These are phyloP conservation scores for Mustelus asterias DNA, from an alignment of 2,113 vertebrate genomes.

Conservation along the genomic window DNA sequence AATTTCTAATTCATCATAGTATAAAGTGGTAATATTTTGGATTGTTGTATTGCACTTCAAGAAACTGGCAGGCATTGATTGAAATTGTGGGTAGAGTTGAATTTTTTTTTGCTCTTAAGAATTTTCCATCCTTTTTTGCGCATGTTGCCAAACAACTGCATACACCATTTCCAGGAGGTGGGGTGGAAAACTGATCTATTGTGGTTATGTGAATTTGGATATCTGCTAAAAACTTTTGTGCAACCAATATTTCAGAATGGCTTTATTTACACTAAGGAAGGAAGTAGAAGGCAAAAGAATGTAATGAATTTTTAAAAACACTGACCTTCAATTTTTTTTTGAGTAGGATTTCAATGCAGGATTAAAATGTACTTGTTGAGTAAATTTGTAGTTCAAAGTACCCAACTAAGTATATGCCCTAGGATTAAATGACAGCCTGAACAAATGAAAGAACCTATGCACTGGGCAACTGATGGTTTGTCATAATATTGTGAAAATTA, in stretches of 20 bases:
- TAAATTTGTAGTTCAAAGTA: not conserved
- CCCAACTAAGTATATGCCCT: not conserved
- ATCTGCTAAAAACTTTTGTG: not conserved
- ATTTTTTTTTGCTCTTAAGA: not conserved
- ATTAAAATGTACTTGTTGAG: not conserved
- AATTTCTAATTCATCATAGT: not conserved
- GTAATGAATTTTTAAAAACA: not conserved
- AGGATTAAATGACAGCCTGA: not conserved
- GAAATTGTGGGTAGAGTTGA: not conserved
- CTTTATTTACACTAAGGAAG: not conserved
- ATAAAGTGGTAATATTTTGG: not conserved
- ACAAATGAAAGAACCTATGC: not conserved
- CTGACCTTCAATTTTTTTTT: too few relatives aligned
- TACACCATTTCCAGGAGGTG: not conserved
- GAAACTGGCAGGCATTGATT: not conserved
- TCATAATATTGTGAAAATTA: not conserved
- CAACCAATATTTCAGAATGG: not conserved
- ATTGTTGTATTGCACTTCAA: not conserved
- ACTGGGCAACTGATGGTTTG: not conserved
- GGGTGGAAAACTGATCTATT: not conserved
- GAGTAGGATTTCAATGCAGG: not conserved
- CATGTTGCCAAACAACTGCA: not conserved
- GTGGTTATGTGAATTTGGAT: not conserved
- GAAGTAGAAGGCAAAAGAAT: not conserved
- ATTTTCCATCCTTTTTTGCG: not conserved